Percentiles rank a stretch among this genome's conserved stretches.
Conservation (phyloP, 2,797 vertebrate genomes). For the Sebastiscus tertius region DNA sequence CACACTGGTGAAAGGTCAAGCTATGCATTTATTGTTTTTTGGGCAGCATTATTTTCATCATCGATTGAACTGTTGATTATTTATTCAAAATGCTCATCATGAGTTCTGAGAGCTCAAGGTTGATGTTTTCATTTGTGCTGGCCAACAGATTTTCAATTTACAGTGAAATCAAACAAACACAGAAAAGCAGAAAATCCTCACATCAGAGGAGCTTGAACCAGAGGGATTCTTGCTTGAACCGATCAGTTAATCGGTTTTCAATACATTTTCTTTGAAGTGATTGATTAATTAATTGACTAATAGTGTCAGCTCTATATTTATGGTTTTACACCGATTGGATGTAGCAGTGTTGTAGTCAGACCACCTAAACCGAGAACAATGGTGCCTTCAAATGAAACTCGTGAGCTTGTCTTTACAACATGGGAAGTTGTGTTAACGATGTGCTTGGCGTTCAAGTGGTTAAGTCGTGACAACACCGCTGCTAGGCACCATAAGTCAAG, state of each 20-base stretch:
- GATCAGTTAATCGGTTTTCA: neutral
- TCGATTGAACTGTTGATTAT: neutral
- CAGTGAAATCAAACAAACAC: neutral
- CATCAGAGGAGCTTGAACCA: neutral
- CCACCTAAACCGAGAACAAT: too few relatives aligned
- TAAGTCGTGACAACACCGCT: too few relatives aligned
- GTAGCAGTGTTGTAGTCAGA: too few relatives aligned
- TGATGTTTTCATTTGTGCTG: neutral
- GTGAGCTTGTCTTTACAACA: too few relatives aligned
- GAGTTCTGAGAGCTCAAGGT: neutral
- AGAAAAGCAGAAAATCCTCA: neutral
- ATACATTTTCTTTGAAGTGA: neutral
- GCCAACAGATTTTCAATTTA: neutral
- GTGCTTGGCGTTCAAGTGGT: too few relatives aligned
- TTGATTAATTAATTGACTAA: neutral
- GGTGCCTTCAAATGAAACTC: too few relatives aligned
- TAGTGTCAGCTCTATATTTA: neutral
- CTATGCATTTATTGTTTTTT: neutral
- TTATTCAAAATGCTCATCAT: neutral
- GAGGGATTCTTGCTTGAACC: neutral
- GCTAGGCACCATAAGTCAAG: too few relatives aligned
- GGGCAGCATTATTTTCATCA: neutral
- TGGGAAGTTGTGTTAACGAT: too few relatives aligned
- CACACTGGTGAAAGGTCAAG: neutral
- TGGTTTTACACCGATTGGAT: neutral